These are phyloP conservation scores for Lagenorhynchus albirostris DNA, from an alignment of 2,113 vertebrate genomes.

Conservation along the genomic window DNA sequence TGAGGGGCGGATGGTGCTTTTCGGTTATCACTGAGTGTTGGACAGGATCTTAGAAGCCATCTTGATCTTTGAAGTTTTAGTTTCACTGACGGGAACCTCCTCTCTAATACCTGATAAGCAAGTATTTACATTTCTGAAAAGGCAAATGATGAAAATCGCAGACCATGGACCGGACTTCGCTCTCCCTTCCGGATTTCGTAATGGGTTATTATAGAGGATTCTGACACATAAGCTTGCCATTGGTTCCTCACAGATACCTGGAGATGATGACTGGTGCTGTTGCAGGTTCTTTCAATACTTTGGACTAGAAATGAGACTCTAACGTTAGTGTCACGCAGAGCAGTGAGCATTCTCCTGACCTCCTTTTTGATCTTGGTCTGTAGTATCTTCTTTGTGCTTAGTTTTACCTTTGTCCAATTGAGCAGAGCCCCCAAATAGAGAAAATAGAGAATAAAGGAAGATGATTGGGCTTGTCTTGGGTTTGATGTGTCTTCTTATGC, in stretches of 20 bases:
- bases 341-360: neutral
- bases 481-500: neutral
- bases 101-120: neutral
- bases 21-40: neutral
- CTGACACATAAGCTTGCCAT: neutral
- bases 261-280: too few relatives aligned
- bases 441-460: neutral
- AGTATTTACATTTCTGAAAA: neutral
- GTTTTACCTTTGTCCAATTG: neutral
- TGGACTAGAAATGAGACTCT: neutral
- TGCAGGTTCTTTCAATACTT: neutral
- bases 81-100: neutral
- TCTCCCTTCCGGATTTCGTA: neutral
- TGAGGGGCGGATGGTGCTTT: neutral
- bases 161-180: neutral
- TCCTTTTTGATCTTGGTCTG: neutral
- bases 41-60: neutral
- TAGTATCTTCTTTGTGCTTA: neutral
- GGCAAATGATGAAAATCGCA: neutral
- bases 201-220: neutral
- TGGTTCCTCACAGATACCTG: neutral
- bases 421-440: neutral
- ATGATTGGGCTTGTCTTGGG: neutral
- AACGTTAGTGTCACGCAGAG: neutral
- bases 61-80: neutral